Conservation (phyloP, 1,140 invertebrate species). For the Asobara japonica region DNA sequence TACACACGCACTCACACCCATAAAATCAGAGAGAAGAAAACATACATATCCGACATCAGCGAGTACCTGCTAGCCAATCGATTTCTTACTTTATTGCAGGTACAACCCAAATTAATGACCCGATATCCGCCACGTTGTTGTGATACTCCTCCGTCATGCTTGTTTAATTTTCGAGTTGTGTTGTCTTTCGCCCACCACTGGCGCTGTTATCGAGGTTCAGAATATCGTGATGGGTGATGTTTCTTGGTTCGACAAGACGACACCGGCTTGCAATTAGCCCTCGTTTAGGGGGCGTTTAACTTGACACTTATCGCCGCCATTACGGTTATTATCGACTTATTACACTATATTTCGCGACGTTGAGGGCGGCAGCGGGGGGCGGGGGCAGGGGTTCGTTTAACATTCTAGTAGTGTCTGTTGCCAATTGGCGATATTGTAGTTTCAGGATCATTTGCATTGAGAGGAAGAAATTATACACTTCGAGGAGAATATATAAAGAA, state of each 20-base stretch:
- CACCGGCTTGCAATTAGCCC: constrained; percentile 58
- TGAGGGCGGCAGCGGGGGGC: background rate
- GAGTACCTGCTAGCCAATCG: too few relatives aligned
- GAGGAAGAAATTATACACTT: background rate
- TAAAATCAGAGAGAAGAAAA: too few relatives aligned
- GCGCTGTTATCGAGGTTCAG: background rate
- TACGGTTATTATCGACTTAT: constrained; percentile 66
- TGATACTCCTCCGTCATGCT: constrained; percentile 20
- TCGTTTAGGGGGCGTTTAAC: constrained; percentile 65
- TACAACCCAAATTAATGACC: constrained; percentile 52
- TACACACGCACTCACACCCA: too few relatives aligned
- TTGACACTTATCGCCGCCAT: constrained; percentile 59
- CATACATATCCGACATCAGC: too few relatives aligned
- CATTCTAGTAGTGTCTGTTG: background rate
- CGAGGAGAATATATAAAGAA: too few relatives aligned
- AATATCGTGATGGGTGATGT: background rate
- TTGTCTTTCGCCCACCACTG: background rate
- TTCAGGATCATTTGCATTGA: background rate
- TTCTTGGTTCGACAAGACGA: constrained; percentile 14
- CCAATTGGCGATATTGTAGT: background rate
- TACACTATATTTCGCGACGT: constrained; percentile 41
- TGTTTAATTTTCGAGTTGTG: constrained; percentile 26
- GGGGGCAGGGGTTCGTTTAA: background rate
- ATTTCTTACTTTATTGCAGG: constrained; percentile 2
- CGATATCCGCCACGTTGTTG: constrained; percentile 41